Percentiles rank a stretch among this genome's conserved stretches.
Conservation (phyloP, 1,140 invertebrate genomes). For the Uloborus diversus region DNA sequence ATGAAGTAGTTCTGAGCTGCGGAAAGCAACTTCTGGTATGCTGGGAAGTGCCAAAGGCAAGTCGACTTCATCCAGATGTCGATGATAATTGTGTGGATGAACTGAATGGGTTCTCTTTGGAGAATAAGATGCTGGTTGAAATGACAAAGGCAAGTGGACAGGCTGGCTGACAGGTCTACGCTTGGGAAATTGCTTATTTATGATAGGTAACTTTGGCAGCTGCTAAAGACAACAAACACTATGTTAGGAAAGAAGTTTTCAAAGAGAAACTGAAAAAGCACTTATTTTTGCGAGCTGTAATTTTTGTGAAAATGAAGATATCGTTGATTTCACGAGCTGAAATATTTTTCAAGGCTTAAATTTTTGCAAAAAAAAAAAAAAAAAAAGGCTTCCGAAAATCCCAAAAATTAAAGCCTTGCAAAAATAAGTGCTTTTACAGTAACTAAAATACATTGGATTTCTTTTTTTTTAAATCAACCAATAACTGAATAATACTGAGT, state of each 20-base stretch:
- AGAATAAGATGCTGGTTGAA: slow-evolving; percentile 24
- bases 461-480: no score
- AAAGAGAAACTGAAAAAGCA: no score
- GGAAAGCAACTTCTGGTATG: slow-evolving; percentile 67
- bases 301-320: no score
- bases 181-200: slow-evolving; percentile 19
- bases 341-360: no score
- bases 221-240: neutral
- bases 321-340: no score
- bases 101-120: slow-evolving; percentile 20
- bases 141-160: slow-evolving; percentile 43
- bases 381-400: no score
- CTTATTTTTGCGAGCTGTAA: no score
- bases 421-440: no score
- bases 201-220: slow-evolving; percentile 1
- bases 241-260: neutral
- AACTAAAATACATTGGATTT: no score
- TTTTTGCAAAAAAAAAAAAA: no score
- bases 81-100: slow-evolving; percentile 26
- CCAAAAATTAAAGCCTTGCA: no score
- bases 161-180: slow-evolving; percentile 57
- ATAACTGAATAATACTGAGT: no score
- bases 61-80: slow-evolving; percentile 7
- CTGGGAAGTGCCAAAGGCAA: slow-evolving; percentile 64
- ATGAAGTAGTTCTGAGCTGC: slow-evolving; percentile 43